phyloP scores from a whole-genome alignment of 2,797 vertebrate species.

The Catostomus latipinnis region DNA sequence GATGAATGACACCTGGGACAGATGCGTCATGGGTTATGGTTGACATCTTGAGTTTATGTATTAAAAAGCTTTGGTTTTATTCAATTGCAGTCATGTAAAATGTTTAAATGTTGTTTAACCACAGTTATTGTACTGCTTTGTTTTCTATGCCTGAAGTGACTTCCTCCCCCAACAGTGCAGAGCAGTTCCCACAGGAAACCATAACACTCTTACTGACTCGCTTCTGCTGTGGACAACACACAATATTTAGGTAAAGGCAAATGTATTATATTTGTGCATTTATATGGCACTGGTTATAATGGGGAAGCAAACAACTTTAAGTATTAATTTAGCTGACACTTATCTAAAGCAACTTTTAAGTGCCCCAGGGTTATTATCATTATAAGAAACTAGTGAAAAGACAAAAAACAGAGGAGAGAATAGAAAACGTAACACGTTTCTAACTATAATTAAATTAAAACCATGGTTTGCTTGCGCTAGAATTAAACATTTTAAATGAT shows the following conservation, averaged over 20 bases:
- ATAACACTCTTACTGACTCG: conserved; percentile 76
- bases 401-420: too few relatives aligned
- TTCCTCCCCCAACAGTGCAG: conserved; percentile 84
- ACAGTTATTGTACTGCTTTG: conserved; percentile 1
- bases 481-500: too few relatives aligned
- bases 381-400: too few relatives aligned
- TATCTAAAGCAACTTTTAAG: too few relatives aligned
- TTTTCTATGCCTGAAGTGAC: conserved; percentile 83
- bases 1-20: not conserved
- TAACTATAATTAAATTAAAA: too few relatives aligned
- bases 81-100: not conserved
- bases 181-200: conserved; percentile 89
- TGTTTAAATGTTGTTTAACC: not conserved
- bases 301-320: too few relatives aligned
- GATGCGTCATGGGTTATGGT: not conserved
- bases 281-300: not conserved
- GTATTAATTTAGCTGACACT: too few relatives aligned
- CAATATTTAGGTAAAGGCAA: conserved; percentile 24
- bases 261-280: not conserved
- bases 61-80: not conserved
- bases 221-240: conserved; percentile 76
- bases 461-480: too few relatives aligned
- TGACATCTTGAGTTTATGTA: not conserved
- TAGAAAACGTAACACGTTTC: too few relatives aligned
- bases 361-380: too few relatives aligned